A percentile compares a stretch with the other conserved stretches of the same genome.
These are phyloP conservation scores for Antheraea pernyi DNA, from an alignment of 1,140 invertebrate species.

Conservation along the genomic window DNA sequence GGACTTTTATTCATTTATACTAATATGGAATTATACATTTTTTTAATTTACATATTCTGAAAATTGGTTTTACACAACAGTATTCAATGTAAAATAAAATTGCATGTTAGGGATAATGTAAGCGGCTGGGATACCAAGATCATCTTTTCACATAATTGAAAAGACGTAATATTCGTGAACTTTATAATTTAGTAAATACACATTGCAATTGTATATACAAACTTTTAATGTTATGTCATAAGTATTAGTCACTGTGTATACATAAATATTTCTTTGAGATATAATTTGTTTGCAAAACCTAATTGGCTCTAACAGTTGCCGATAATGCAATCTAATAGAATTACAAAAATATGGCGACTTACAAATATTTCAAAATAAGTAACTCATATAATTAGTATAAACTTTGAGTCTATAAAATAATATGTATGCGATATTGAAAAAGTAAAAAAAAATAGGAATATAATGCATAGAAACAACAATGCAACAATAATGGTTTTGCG, in stretches of 20 bases:
- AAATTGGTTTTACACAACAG: no score
- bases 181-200: background rate
- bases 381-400: background rate
- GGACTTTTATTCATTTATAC: no score
- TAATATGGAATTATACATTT: no score
- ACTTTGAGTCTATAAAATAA: background rate
- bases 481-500: slow-evolving; percentile 20
- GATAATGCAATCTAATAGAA: background rate
- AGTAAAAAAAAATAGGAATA: background rate
- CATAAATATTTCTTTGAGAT: no score
- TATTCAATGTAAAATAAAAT: no score
- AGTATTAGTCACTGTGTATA: no score
- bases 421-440: background rate
- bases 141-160: no score
- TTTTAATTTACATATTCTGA: no score
- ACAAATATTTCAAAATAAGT: background rate
- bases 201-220: background rate
- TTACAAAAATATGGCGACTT: background rate
- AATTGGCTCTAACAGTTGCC: background rate
- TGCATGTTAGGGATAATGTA: no score
- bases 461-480: slow-evolving; percentile 2
- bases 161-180: background rate
- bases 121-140: no score
- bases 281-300: background rate
- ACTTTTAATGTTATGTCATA: background rate